These are phyloP conservation scores for Heliconius erato DNA, from an alignment of 2,888 invertebrate genomes.

Conservation along the genomic window DNA sequence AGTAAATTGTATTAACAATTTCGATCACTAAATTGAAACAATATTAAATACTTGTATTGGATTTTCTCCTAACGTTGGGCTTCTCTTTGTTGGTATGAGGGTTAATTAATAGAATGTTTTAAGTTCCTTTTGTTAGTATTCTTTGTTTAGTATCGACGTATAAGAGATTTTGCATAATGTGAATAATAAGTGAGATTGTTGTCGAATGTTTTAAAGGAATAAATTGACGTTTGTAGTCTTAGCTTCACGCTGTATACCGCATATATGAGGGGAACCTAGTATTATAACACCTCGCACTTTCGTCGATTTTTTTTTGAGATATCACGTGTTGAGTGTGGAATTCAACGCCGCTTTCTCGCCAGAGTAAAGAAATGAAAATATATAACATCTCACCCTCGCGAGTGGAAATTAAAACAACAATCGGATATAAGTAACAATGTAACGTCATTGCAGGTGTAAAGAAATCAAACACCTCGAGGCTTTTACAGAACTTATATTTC, in stretches of 20 bases:
- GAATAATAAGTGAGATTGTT: background rate
- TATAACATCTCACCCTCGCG: too few species aligned
- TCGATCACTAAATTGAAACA: conserved; percentile 2
- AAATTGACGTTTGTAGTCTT: background rate
- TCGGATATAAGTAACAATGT: too few species aligned
- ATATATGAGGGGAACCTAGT: background rate
- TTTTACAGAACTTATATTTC: too few species aligned
- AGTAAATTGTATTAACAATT: conserved; percentile 21
- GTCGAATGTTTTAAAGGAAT: background rate
- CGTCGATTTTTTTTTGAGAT: too few species aligned
- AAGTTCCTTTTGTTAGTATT: background rate
- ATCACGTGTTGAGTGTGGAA: too few species aligned
- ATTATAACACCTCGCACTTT: background rate
- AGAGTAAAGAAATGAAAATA: too few species aligned
- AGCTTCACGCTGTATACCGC: background rate
- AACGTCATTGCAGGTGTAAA: too few species aligned
- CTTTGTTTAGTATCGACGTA: background rate
- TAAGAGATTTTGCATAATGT: background rate
- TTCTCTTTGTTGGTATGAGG: background rate
- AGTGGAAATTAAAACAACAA: too few species aligned
- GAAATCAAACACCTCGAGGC: too few species aligned
- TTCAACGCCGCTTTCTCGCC: too few species aligned
- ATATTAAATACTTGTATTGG: background rate
- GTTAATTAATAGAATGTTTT: conserved; percentile 12
- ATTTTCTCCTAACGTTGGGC: background rate